Evolutionary conservation across 2,113 vertebrate species (phyloP), one percentile per base, ranked within the genome.

Genomic region (Sinocyclocheilus maitianheensis): DNA sequence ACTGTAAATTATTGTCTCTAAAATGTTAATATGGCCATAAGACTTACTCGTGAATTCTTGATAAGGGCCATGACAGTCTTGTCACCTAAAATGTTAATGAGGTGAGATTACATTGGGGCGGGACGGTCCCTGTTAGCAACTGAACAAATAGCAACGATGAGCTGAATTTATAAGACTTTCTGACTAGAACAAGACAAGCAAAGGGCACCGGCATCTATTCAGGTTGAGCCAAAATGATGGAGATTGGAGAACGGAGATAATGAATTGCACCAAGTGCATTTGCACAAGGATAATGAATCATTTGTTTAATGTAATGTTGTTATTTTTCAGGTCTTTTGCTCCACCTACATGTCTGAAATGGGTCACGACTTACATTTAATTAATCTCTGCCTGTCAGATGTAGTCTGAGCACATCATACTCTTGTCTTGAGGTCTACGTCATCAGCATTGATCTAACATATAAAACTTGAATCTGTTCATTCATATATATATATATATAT

Each of bases 51-150:
- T 94, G 93, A 93, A 94, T 94, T 92, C 92, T 94, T 94, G 92
- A 95, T 94, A 92, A 91, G 90, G 90, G 90, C 87, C 60, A 80
- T 89, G 92, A 90, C 91, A 90, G 83, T 87, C 91, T 91, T 88
- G 90, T 93, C 94, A 93, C 92, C 94, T 93, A 89, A 95, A 95
- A 94, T 95, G 94, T 95, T 95, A 95, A 95, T 94, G 93, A 94
- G 94, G 91, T 92, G 91, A 94, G 91, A 93, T 92, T 88, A 87
- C 37, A 83, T 89, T 65, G 69, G 89, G 86, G 87, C 84, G 84
- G 76, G 85, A 88, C 90, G 90, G 91, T 92, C 90, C 88, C 86
- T 89, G 84, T 87, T 91, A 91, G 90, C 90, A 46, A 84, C 85
- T 78, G 90, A 90, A 91, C 90, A 93, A 92, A 94, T 90, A 91